Percentiles rank a stretch among this genome's conserved stretches.
Conservation (phyloP, 2,888 invertebrate species). For the Cheilosia soror region DNA sequence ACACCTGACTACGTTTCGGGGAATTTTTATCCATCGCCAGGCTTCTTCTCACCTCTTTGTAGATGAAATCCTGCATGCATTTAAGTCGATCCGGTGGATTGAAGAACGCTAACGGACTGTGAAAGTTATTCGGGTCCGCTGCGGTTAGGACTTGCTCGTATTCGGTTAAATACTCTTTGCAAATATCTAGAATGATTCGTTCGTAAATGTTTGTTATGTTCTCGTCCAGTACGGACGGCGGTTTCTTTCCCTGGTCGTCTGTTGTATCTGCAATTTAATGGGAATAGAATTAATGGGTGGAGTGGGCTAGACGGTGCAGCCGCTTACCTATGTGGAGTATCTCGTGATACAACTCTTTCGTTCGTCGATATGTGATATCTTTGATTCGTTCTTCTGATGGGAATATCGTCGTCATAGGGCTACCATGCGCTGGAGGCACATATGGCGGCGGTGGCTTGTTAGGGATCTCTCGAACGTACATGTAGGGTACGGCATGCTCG, state of each 20-base stretch:
- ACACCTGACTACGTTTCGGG: constrained; percentile 77
- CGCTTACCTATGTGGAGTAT: constrained; percentile 80
- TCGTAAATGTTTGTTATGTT: constrained; percentile 85
- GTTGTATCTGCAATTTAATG: constrained; percentile 76
- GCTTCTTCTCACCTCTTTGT: constrained; percentile 85
- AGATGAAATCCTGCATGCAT: constrained; percentile 84
- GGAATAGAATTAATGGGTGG: neutral
- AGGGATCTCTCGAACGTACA: constrained; percentile 88
- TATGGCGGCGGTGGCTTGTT: constrained; percentile 92
- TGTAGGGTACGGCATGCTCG: constrained; percentile 83
- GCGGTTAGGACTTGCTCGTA: constrained; percentile 78
- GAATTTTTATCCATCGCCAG: constrained; percentile 85
- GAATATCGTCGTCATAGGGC: constrained; percentile 82
- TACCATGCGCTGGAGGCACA: constrained; percentile 86
- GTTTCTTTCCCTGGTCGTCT: constrained; percentile 78
- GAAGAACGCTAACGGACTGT: constrained; percentile 81
- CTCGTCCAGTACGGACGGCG: constrained; percentile 79
- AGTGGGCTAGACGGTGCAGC: neutral
- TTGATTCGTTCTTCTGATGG: constrained; percentile 81
- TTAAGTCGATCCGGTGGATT: constrained; percentile 84
- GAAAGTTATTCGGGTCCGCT: constrained; percentile 81
- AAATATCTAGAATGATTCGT: constrained; percentile 87
- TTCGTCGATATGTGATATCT: constrained; percentile 80
- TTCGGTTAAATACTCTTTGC: constrained; percentile 86
- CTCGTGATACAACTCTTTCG: constrained; percentile 79